Conservation (phyloP, 2,888 invertebrate species). For the Harpalus rubripes region DNA sequence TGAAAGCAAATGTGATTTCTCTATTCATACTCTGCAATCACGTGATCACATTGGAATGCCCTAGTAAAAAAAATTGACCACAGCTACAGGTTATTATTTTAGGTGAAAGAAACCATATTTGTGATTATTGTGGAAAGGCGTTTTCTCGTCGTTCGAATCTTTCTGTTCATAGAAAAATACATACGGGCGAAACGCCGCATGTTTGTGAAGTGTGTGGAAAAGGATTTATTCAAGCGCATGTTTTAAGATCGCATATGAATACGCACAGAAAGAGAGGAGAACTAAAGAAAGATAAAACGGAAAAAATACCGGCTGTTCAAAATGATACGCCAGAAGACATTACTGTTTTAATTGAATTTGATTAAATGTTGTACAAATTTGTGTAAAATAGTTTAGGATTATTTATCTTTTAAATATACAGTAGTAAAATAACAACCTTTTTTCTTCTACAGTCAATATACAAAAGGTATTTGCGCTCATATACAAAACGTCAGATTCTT, state of each 20-base stretch:
- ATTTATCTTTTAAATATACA: neutral
- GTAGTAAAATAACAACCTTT: neutral
- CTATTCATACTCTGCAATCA: too few relatives aligned
- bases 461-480: too few relatives aligned
- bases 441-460: too few relatives aligned
- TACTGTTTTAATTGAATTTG: slow-evolving; percentile 30
- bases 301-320: neutral
- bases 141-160: slow-evolving; percentile 80
- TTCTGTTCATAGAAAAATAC: slow-evolving; percentile 79
- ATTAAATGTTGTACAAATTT: slow-evolving; percentile 1
- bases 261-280: slow-evolving; percentile 74
- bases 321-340: slow-evolving; percentile 17
- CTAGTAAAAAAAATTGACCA: too few relatives aligned
- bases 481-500: too few relatives aligned
- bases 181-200: slow-evolving; percentile 79
- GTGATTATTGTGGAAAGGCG: slow-evolving; percentile 79
- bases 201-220: slow-evolving; percentile 80
- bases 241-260: slow-evolving; percentile 78
- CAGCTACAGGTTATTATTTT: slow-evolving; percentile 26
- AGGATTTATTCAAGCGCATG: slow-evolving; percentile 79
- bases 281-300: slow-evolving; percentile 11
- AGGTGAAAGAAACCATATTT: slow-evolving; percentile 72
- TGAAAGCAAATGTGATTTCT: too few relatives aligned
- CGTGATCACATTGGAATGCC: too few relatives aligned
- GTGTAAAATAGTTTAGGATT: neutral